phyloP scores from a whole-genome alignment of 2,888 invertebrate species.

The Tortricodes alternella region DNA sequence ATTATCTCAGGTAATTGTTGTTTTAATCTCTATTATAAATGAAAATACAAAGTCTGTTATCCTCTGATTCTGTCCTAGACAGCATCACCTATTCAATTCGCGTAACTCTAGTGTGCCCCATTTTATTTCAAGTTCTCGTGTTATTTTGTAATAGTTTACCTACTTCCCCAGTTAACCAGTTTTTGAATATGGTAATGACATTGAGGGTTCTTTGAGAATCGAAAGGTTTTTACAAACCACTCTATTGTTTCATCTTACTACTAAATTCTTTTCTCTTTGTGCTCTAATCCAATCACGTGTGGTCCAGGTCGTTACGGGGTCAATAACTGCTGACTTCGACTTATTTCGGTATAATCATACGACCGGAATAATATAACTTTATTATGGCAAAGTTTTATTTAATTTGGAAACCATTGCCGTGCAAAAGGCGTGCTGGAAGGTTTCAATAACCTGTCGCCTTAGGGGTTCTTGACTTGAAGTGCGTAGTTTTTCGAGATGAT shows the following conservation, averaged over 20 bases:
- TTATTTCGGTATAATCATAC: conserved; percentile 48
- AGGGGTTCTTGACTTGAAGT: neutral
- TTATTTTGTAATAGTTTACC: conserved; percentile 45
- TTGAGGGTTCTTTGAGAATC: neutral
- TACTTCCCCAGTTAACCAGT: conserved; percentile 33
- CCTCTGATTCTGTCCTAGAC: conserved; percentile 15
- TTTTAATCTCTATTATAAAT: conserved; percentile 45
- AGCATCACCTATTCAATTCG: conserved; percentile 39
- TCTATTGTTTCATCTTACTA: conserved; percentile 27
- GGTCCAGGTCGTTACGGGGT: conserved; percentile 74
- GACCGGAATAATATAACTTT: conserved; percentile 22
- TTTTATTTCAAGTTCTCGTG: conserved; percentile 69
- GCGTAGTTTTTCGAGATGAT: conserved; percentile 23
- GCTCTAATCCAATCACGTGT: conserved; percentile 73
- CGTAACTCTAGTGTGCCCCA: conserved; percentile 56
- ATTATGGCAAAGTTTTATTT: conserved; percentile 7
- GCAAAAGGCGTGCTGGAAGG: conserved; percentile 1
- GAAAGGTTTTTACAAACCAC: conserved; percentile 14
- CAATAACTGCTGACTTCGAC: conserved; percentile 70
- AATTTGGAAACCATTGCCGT: conserved; percentile 1
- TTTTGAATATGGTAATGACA: conserved; percentile 20
- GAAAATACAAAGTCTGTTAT: conserved; percentile 1
- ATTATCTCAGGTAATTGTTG: conserved; percentile 70
- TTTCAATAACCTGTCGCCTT: conserved; percentile 7
- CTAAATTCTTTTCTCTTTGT: conserved; percentile 47